These are phyloP conservation scores for Corythornis cristatus DNA, from an alignment of 2,113 vertebrate genomes.

Conservation along the genomic window DNA sequence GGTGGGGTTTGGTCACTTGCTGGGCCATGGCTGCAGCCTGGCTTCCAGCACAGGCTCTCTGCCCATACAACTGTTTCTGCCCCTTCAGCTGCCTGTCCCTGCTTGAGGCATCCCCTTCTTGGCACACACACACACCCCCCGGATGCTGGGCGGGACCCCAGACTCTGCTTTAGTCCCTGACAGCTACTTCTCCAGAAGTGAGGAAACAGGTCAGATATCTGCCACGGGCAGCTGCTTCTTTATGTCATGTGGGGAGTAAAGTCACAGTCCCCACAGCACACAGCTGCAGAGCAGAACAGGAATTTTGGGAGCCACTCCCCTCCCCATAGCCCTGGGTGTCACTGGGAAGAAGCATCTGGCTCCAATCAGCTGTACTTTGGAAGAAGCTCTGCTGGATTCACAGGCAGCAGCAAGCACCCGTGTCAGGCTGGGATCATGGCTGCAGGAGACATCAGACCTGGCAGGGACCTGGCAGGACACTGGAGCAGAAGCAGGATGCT, in stretches of 20 bases:
- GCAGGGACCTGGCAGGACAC: neutral
- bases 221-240: neutral
- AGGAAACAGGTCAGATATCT: neutral
- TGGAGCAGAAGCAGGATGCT: neutral
- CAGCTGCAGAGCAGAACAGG: neutral
- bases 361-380: neutral
- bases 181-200: neutral
- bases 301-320: neutral
- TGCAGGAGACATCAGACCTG: fast-evolving
- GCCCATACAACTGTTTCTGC: neutral
- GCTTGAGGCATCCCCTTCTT: fast-evolving
- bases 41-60: neutral
- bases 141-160: neutral
- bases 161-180: neutral
- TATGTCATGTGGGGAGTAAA: neutral
- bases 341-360: neutral
- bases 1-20: neutral
- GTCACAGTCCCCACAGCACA: fast-evolving
- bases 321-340: fast-evolving
- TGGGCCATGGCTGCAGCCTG: neutral
- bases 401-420: neutral
- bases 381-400: fast-evolving
- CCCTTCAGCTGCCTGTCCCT: neutral
- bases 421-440: neutral
- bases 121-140: too few species aligned